Conservation (phyloP, 2,888 invertebrate species). For the Unio pictorum region DNA sequence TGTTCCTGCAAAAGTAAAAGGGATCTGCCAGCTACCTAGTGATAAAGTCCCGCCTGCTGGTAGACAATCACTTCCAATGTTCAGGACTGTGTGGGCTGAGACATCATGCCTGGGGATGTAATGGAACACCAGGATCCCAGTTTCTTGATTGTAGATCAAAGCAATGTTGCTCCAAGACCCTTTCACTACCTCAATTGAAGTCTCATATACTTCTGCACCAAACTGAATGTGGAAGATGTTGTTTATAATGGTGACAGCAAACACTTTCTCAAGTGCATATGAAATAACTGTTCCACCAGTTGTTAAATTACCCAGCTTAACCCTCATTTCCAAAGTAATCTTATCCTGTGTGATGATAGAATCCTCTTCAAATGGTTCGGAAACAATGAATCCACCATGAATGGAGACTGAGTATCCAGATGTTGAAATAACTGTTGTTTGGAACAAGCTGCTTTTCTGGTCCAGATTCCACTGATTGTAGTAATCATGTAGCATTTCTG, state of each 20-base stretch:
- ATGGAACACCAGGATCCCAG: conserved; percentile 20
- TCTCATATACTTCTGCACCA: conserved; percentile 5
- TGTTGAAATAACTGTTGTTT: not conserved
- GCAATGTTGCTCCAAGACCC: conserved; percentile 35
- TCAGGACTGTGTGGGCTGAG: conserved; percentile 4
- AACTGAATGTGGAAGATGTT: conserved; percentile 21
- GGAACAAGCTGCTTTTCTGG: not conserved
- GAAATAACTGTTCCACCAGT: conserved; percentile 18
- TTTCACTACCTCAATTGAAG: conserved; percentile 16
- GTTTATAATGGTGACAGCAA: conserved; percentile 27
- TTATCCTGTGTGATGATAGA: conserved; percentile 5
- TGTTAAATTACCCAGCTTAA: conserved; percentile 7
- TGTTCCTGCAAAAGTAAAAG: conserved; percentile 15
- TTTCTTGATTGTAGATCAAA: conserved; percentile 24
- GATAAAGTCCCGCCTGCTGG: conserved; percentile 35
- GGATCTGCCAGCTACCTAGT: conserved; percentile 36
- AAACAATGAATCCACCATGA: conserved; percentile 5
- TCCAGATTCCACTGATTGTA: not conserved
- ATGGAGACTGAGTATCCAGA: conserved; percentile 12
- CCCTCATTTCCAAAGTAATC: conserved; percentile 13
- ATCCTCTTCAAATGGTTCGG: not conserved
- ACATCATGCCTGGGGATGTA: conserved; percentile 11
- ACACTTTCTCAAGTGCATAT: conserved; percentile 11
- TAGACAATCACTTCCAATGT: conserved; percentile 26
- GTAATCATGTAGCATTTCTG: not conserved